Evolutionary conservation across 92 coral and sea anemone species (phyloP).

Genomic region (Parazoanthus swiftii): DNA sequence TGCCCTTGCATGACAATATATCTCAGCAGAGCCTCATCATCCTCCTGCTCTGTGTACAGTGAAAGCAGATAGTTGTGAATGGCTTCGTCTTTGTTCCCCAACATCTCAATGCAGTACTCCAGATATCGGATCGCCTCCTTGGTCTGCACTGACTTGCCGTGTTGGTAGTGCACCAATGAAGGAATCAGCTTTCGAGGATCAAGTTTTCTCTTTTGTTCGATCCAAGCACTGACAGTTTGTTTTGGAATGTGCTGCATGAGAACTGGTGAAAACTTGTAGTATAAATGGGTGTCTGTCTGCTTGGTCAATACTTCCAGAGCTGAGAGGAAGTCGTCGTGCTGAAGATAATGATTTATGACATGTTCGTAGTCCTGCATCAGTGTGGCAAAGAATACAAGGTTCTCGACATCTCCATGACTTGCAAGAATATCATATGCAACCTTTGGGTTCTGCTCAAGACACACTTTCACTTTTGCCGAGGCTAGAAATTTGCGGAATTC

Average conservation of each 20-base stretch:
- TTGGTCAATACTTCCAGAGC: slow-evolving; percentile 89
- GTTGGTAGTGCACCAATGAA: slow-evolving; percentile 88
- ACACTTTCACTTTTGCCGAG: slow-evolving; percentile 76
- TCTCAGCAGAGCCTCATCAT: slow-evolving; percentile 77
- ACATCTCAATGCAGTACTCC: slow-evolving; percentile 88
- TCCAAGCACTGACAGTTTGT: slow-evolving; percentile 97
- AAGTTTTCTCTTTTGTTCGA: slow-evolving; percentile 87
- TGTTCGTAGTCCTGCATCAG: slow-evolving; percentile 97
- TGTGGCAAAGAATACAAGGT: slow-evolving; percentile 91
- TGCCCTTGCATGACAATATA: slow-evolving; percentile 91
- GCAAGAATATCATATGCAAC: slow-evolving; percentile 96
- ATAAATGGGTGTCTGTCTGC: slow-evolving; percentile 92
- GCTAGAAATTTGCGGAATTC: slow-evolving; percentile 88
- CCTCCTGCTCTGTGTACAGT: slow-evolving; percentile 77
- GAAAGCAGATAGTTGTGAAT: slow-evolving; percentile 95
- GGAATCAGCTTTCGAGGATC: slow-evolving; percentile 92
- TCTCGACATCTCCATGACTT: slow-evolving; percentile 98
- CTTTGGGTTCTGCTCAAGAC: slow-evolving; percentile 88
- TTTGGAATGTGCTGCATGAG: slow-evolving; percentile 97
- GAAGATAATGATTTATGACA: slow-evolving; percentile 92
- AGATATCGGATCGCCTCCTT: slow-evolving; percentile 90
- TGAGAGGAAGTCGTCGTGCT: slow-evolving; percentile 87
- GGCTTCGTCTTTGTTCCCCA: slow-evolving; percentile 86
- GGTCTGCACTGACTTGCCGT: slow-evolving; percentile 78
- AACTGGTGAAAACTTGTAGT: slow-evolving; percentile 96